phyloP scores from a whole-genome alignment of 2,797 vertebrate genomes.

The Betta splendens region DNA sequence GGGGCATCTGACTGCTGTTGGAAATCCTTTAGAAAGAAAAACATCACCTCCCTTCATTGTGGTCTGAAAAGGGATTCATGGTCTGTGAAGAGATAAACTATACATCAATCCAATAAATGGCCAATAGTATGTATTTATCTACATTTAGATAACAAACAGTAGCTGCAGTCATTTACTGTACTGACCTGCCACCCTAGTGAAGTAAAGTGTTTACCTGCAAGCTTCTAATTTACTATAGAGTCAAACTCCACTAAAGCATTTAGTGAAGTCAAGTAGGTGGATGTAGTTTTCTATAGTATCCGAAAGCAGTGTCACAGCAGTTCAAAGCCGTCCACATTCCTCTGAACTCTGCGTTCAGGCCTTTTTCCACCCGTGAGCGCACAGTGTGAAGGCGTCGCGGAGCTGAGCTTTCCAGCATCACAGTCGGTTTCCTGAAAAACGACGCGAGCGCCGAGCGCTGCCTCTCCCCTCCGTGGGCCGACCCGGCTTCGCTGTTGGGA shows the following conservation, averaged over 20 bases:
- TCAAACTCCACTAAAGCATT: too few species aligned
- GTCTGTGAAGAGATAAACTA: constrained; percentile 4
- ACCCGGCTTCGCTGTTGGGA: constrained; percentile 53
- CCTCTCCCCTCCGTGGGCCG: constrained; percentile 60
- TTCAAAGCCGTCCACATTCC: constrained; percentile 27
- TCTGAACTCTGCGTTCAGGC: constrained; percentile 32
- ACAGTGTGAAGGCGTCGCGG: constrained; percentile 59
- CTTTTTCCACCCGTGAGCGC: constrained; percentile 36
- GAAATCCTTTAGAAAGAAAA: constrained; percentile 2
- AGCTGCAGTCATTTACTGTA: constrained; percentile 24
- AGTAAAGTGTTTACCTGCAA: constrained; percentile 39
- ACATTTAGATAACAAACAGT: constrained; percentile 21
- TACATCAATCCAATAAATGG: constrained; percentile 1
- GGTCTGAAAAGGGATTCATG: constrained; percentile 25
- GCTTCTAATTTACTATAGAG: not conserved
- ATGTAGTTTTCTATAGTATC: too few species aligned
- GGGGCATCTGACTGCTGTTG: too few species aligned
- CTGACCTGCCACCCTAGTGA: constrained; percentile 43
- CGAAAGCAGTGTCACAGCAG: constrained; percentile 16
- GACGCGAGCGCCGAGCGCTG: constrained; percentile 20
- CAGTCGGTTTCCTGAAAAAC: constrained; percentile 69
- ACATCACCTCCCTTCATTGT: constrained; percentile 20
- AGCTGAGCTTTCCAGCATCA: constrained; percentile 62
- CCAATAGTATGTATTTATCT: constrained; percentile 1
- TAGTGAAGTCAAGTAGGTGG: too few species aligned